Conservation (phyloP, 1,140 invertebrate genomes). For the Dendroctonus valens region DNA sequence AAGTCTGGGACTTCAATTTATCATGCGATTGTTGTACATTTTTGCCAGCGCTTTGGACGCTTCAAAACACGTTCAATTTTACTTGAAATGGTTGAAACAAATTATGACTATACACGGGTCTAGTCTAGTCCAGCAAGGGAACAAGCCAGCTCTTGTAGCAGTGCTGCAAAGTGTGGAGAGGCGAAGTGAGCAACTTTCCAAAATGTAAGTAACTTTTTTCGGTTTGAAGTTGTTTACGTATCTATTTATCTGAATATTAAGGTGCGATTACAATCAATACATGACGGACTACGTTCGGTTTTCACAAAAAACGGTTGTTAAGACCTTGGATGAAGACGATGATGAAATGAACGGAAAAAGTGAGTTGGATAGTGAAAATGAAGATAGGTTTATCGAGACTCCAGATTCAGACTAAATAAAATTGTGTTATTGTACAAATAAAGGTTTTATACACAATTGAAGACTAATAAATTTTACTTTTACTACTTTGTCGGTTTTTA, state of each 20-base stretch:
- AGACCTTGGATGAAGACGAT: too few relatives aligned
- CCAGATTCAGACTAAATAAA: too few relatives aligned
- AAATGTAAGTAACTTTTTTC: conserved; percentile 69
- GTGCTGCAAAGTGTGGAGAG: conserved; percentile 78
- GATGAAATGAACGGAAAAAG: too few relatives aligned
- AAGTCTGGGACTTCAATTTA: conserved; percentile 70
- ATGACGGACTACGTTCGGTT: conserved; percentile 62
- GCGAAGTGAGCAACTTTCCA: conserved; percentile 78
- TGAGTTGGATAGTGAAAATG: too few relatives aligned
- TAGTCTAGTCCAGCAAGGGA: conserved; percentile 55
- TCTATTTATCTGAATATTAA: conserved; percentile 52
- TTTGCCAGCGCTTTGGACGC: conserved; percentile 70
- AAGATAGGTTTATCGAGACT: too few relatives aligned
- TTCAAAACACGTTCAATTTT: conserved; percentile 84
- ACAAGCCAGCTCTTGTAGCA: conserved; percentile 65
- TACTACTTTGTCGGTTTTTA: too few relatives aligned
- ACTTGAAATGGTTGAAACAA: conserved; percentile 74
- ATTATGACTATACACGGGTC: conserved; percentile 47
- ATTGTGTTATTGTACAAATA: too few relatives aligned
- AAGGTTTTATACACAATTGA: too few relatives aligned
- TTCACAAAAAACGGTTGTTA: too few relatives aligned
- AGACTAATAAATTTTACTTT: too few relatives aligned
- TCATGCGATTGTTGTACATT: conserved; percentile 69
- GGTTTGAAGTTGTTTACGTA: conserved; percentile 6
- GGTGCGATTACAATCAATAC: conserved; percentile 81